phyloP scores from a whole-genome alignment of 1,140 invertebrate genomes.

The Apis cerana region DNA sequence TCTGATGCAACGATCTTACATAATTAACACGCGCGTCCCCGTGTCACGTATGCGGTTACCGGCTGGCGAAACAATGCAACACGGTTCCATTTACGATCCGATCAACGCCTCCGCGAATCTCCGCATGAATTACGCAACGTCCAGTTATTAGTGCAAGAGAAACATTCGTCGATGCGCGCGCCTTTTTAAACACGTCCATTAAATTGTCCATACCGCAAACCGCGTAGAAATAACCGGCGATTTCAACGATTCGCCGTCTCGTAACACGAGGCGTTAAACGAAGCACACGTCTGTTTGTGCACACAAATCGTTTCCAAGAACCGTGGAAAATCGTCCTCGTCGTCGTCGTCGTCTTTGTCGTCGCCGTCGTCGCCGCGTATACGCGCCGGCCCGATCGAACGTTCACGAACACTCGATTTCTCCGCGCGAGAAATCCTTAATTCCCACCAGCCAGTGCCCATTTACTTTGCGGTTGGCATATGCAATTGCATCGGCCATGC shows the following conservation, averaged over 20 bases:
- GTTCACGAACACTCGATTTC: slow-evolving; percentile 11
- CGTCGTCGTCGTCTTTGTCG: too few species aligned
- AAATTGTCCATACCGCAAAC: slow-evolving; percentile 14
- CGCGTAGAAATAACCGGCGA: background rate
- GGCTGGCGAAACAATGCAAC: background rate
- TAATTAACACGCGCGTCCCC: background rate
- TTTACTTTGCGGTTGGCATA: slow-evolving; percentile 73
- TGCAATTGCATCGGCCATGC: slow-evolving; percentile 71
- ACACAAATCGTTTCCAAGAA: slow-evolving; percentile 1
- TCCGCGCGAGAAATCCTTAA: slow-evolving; percentile 66
- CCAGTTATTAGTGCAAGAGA: slow-evolving; percentile 6
- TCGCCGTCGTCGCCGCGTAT: too few species aligned
- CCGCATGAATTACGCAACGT: background rate
- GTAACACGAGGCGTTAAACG: slow-evolving; percentile 10
- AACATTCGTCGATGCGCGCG: background rate
- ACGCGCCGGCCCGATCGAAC: background rate
- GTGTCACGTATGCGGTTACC: background rate
- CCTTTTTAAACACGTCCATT: slow-evolving; percentile 6
- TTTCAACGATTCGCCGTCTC: slow-evolving; percentile 17
- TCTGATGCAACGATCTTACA: slow-evolving; percentile 6
- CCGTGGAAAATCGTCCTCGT: slow-evolving; percentile 12
- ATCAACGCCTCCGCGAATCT: background rate
- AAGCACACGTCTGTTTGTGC: background rate
- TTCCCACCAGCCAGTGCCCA: slow-evolving; percentile 65
- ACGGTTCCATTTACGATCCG: slow-evolving; percentile 37